A percentile compares a stretch with the other conserved stretches of the same genome.
Evolutionary conservation across 2,113 vertebrate genomes (phyloP).

Genomic region (Vidua chalybeata): DNA sequence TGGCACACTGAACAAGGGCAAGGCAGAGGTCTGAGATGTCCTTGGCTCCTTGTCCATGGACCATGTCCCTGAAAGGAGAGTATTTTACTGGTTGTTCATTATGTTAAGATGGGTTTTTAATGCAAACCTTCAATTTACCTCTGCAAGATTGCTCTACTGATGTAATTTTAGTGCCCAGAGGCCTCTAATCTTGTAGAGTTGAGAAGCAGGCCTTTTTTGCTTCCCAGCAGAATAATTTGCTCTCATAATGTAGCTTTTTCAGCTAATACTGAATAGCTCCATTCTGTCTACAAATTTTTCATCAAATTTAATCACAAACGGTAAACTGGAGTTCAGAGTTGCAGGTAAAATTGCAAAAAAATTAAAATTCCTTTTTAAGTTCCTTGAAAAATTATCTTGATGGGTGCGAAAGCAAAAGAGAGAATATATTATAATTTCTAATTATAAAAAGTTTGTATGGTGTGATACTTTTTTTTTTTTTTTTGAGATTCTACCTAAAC

Average conservation of each 20-base stretch:
- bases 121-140: neutral
- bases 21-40: neutral
- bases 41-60: neutral
- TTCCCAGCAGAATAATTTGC: neutral
- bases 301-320: neutral
- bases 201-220: neutral
- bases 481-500: neutral
- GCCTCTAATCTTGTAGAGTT: neutral
- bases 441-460: neutral
- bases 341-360: neutral
- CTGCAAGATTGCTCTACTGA: neutral
- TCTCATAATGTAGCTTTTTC: neutral
- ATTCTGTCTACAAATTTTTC: neutral
- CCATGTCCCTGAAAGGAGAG: neutral
- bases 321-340: neutral
- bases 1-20: neutral
- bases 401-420: neutral
- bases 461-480: neutral
- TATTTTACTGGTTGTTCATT: neutral
- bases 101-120: neutral
- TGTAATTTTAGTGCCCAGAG: neutral
- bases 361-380: neutral
- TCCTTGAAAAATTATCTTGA: neutral
- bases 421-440: neutral
- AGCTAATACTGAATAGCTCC: neutral